Base-by-base conservation (phyloP, 2,888 invertebrate genomes). In the Branchipolynoe longqiensis region DNA sequence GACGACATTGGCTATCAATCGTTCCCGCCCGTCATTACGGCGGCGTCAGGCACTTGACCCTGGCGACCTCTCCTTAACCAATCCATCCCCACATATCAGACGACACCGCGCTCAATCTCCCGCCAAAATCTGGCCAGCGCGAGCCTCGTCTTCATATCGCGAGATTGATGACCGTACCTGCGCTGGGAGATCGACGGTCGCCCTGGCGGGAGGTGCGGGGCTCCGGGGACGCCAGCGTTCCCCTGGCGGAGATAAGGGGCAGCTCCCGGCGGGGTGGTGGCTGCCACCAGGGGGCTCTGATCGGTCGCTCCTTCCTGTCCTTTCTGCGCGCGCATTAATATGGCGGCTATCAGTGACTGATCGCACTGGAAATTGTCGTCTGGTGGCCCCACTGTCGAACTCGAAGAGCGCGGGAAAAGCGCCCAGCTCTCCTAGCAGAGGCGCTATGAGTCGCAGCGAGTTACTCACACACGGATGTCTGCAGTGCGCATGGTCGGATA, bases 291-390 rank as follows among this genome's bases (percentile, higher is more conserved):
- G 78, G 33, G 78, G 48, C 18, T 78, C 25, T 48, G 78, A 78
- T 78, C 48, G 78, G 78, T 54, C 48, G 78, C 25, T 31, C 78
- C 48, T 48, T 78, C 78, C 78, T 78, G 78, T 78, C 78, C 78
- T 78, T 78, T 41, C 54, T 48, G 78, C 78, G 78, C 78, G 41
- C 78, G 54, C 78, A 78, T 78, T 54, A 78, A 78, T 78, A 48
- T 54, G 78, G 48, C 48, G 31, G 41, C 78, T 78, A 78, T 78
- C 78, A 78, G 78, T 78, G 78, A 41, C 28, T 54, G 48, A 78
- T 78, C 78, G 54, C 18, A 1, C 28, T 25, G 41, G 54, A 25
- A 78, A 78, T 25, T 78, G 78, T 48, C 78, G 48, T 78, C 78
- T 78, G 78, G 2, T n/a, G n/a, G n/a, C n/a, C n/a, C 28, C 12